Evolutionary conservation across 2,113 vertebrate genomes (phyloP), one percentile per base, ranked within the genome.

Genomic region (Tonatia bakeri): DNA sequence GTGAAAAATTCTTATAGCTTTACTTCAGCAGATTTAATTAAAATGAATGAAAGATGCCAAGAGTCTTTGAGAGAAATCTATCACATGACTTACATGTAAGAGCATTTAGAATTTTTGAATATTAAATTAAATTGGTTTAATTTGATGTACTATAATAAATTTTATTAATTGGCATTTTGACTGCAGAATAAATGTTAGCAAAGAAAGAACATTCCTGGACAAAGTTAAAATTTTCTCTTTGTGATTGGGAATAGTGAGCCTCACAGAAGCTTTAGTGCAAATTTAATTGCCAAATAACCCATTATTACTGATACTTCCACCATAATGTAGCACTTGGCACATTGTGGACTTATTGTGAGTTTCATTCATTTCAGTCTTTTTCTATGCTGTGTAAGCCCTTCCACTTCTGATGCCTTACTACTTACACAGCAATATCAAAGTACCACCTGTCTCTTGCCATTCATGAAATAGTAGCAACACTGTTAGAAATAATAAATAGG

Each of bases 41-140:
- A 99, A 98, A 99, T 99, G 99, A 99, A 99, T 97, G 99, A 99
- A 98, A 99, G 99, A 98, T 99, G 99, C 95, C 99, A 99, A 70
- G 99, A 99, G 97, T 99, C 99, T 92, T 98, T 99, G 95, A 99
- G 99, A 98, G 99, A 99, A 98, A 99, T 99, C 97, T 99, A 99
- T 98, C 99, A 99, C 96, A 99, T 99, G 98, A 99, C 99, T 84
- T 99, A 99, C 83, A 98, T 99, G 99, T 99, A 98, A 99, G 99
- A 97, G 24, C 87, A 80, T 87, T 97, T 97, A 56, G 97, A 97
- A 15, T 93, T 67, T 97, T 96, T 96, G 33, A 56, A 97, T 93
- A 61, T 94, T 97, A n/a, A 94, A 40, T 65, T 97, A 96, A 95
- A 38, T 91, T 79, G 2, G 0, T 92, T 97, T 97, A 50, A 93